phyloP scores from a whole-genome alignment of 53 echinoderm and acorn worm species.

The Temnopleurus reevesii region DNA sequence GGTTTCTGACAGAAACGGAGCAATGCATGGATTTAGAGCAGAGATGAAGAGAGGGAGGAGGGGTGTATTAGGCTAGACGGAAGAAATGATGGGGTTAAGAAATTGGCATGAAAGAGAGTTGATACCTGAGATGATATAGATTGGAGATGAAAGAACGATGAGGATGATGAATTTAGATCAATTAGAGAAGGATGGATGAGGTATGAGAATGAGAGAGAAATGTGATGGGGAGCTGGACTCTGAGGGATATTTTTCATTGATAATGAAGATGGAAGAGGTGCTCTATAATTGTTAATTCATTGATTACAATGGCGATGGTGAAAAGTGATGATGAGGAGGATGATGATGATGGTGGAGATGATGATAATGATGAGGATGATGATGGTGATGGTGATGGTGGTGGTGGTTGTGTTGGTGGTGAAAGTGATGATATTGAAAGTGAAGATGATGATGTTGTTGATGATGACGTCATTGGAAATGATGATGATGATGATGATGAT shows the following conservation, averaged over 20 bases:
- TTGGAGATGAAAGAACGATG: background rate
- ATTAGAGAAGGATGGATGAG: background rate
- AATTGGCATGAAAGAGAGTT: background rate
- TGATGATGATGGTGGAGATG: background rate
- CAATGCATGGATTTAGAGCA: constrained; percentile 23
- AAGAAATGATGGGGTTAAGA: background rate
- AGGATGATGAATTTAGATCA: background rate
- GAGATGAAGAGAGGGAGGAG: background rate
- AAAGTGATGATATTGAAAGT: background rate
- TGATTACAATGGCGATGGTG: background rate
- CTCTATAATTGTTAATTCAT: too few species aligned
- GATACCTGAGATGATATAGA: background rate
- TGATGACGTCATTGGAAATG: background rate
- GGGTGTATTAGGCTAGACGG: background rate
- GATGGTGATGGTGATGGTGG: background rate
- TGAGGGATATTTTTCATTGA: background rate
- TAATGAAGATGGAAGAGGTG: too few species aligned
- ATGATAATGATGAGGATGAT: background rate
- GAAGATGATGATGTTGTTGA: background rate
- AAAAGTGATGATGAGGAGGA: background rate
- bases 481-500: background rate
- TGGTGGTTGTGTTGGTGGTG: background rate
- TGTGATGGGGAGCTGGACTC: background rate
- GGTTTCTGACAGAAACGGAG: background rate
- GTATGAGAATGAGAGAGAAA: background rate